Evolutionary conservation across 64 coral and sea anemone species (phyloP).

Genomic region (Dendrophyllia cribrosa): DNA sequence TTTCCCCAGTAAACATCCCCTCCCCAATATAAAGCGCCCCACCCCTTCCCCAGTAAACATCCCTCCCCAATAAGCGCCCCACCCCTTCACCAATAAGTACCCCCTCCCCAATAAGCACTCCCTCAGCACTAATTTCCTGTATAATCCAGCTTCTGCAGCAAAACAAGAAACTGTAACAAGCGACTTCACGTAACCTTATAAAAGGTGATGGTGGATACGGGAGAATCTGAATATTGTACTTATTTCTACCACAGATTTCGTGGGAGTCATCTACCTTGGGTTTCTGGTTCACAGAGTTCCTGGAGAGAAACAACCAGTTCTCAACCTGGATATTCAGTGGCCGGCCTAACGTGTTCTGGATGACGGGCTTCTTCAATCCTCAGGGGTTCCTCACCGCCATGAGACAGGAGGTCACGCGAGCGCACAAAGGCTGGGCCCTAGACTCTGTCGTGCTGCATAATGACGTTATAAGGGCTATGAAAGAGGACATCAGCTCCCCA

Average conservation of each 20-base stretch:
- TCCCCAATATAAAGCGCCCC: too few species aligned
- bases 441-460: constrained; percentile 92
- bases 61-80: too few species aligned
- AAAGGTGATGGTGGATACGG: too few species aligned
- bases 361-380: constrained; percentile 99
- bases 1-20: too few species aligned
- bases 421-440: constrained; percentile 93
- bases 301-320: constrained; percentile 93
- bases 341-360: constrained; percentile 95
- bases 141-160: neutral
- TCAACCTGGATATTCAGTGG: constrained; percentile 93
- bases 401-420: constrained; percentile 94
- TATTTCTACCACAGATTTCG: constrained; percentile 65
- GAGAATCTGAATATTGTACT: too few species aligned
- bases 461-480: constrained; percentile 92
- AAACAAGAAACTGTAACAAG: too few species aligned
- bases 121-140: too few species aligned
- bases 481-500: constrained; percentile 84
- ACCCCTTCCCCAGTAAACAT: too few species aligned
- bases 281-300: constrained; percentile 98
- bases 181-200: too few species aligned
- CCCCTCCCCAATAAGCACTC: too few species aligned
- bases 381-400: constrained; percentile 98
- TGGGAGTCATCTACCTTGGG: constrained; percentile 98
- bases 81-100: too few species aligned